phyloP scores from a whole-genome alignment of 1,140 invertebrate genomes.

The Drosophila melanogaster region Release_6_plus_ISO1_MT NT_033777.3:8471001-8471500 shows the following conservation, averaged over 20 bases:
- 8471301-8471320: constrained; percentile 44
- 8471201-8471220: constrained; percentile 82
- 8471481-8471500: constrained; percentile 22
- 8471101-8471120: constrained; percentile 56
- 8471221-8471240: constrained; percentile 78
- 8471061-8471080: constrained; percentile 66
- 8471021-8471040: constrained; percentile 69
- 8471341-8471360: constrained; percentile 76
- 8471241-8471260: constrained; percentile 43
- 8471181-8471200: constrained; percentile 70
- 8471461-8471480: too few species aligned
- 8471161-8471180: constrained; percentile 31
- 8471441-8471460: constrained; percentile 64
- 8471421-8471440: constrained; percentile 81
- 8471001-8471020: constrained; percentile 63
- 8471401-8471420: constrained; percentile 50
- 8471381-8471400: constrained; percentile 37
- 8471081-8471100: constrained; percentile 19
- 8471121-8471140: constrained; percentile 83
- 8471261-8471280: not conserved
- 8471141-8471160: constrained; percentile 78
- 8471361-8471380: constrained; percentile 77
- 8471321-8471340: constrained; percentile 47
- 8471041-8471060: constrained; percentile 61
- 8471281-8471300: constrained; percentile 53